Evolutionary conservation across 2,797 vertebrate species (phyloP), one percentile per base, ranked within the genome.

Genomic region (Gobionotothen gibberifrons): DNA sequence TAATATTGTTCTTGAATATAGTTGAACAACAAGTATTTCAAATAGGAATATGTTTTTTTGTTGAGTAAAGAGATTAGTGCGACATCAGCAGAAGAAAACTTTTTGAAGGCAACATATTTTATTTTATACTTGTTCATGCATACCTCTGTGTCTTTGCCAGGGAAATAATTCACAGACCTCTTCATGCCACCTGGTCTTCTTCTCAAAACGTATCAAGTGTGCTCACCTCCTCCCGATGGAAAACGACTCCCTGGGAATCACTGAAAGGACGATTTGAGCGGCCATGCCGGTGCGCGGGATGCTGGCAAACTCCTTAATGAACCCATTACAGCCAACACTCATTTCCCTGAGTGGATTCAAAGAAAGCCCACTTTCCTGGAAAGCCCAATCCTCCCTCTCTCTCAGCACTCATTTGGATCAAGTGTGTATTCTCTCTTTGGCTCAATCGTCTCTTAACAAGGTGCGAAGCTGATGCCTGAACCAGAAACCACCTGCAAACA

Each of bases 291-390:
- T 16, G 16, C 1, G 7, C 75, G 49, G 53, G 74, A 82, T 85
- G 85, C 84, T 88, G 84, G 88, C 85, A 82, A 85, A 76, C 69
- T 71, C 76, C 71, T 78, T 85, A 81, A 86, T 89, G 85, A 88
- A 85, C 54, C 82, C 75, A 87, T 87, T 88, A 86, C 74, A 82
- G 83, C 86, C 86, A 85, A 74, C 66, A 76, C 72, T 87, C 80
- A 82, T 90, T 89, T 88, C 82, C 79, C 71, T 78, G 53, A 84
- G 78, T 84, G 71, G 79, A 84, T 85, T 90, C 79, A 88, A 78
- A 89, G 83, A 81, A 86, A 79, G 52, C 53, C 29, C 64, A 76
- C 71, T 81, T 76, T 85, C 69, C 70, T 72, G 66, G 63, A 84
- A 69, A 79, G 73, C 47, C 61, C 79, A 59, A 46, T 73, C 54